Evolutionary conservation across 2,888 invertebrate genomes (phyloP).

Genomic region (Ypsolopha sequella): DNA sequence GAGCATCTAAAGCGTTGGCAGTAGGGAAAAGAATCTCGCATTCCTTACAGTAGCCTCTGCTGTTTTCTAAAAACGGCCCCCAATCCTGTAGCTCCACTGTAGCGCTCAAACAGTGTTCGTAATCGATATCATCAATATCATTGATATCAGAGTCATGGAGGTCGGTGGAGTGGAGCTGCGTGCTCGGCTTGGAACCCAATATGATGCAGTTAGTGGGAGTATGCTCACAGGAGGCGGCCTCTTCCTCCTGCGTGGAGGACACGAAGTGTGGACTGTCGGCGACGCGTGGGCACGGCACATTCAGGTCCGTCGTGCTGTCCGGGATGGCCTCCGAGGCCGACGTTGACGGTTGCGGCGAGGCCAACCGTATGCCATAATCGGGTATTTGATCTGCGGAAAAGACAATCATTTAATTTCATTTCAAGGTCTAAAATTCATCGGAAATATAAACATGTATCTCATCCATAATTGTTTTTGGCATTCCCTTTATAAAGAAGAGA

Average conservation of each 20-base stretch:
- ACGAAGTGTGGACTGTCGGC: neutral
- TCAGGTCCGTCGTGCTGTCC: neutral
- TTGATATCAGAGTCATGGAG: constrained; percentile 7
- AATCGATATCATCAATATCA: neutral
- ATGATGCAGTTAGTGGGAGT: constrained; percentile 12
- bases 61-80: constrained; percentile 16
- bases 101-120: constrained; percentile 3
- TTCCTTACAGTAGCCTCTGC: constrained; percentile 22
- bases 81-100: constrained; percentile 27
- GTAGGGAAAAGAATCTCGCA: constrained; percentile 35
- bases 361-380: too few species aligned
- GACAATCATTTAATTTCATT: too few species aligned
- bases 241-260: neutral
- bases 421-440: too few species aligned
- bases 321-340: neutral
- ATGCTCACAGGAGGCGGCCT: neutral
- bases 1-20: constrained; percentile 27
- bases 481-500: too few species aligned
- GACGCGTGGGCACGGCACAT: neutral
- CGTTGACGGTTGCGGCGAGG: neutral
- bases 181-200: constrained; percentile 20
- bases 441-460: too few species aligned
- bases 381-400: too few species aligned
- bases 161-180: neutral
- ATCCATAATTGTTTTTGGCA: too few species aligned